A percentile compares a stretch with the other conserved stretches of the same genome.
Evolutionary conservation across 2,888 invertebrate species (phyloP).

Genomic region (Hydrotaea cyrtoneurina): DNA sequence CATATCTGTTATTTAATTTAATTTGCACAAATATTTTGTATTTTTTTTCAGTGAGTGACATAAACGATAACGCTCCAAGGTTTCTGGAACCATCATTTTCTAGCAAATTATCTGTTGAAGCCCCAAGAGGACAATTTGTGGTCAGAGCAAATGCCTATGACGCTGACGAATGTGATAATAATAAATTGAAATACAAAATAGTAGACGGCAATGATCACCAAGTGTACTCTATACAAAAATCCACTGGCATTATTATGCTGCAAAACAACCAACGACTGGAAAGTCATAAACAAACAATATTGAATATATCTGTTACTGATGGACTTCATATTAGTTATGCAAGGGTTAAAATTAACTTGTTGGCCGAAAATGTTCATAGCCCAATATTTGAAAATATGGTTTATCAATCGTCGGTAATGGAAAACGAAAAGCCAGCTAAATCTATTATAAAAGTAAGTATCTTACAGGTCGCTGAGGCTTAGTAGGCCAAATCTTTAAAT

Average conservation of each 20-base stretch:
- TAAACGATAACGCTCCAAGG: conserved; percentile 94
- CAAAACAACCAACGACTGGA: conserved; percentile 89
- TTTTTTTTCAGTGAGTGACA: conserved; percentile 86
- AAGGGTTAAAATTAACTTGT: conserved; percentile 88
- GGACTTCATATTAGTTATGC: conserved; percentile 96
- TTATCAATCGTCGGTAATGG: conserved; percentile 89
- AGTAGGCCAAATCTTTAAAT: too few species aligned
- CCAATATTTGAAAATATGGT: conserved; percentile 90
- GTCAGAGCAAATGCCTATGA: conserved; percentile 94
- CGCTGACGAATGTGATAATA: conserved; percentile 90
- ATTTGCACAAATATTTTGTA: background rate
- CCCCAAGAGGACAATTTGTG: conserved; percentile 92
- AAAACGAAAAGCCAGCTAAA: conserved; percentile 90
- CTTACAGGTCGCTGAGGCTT: too few species aligned
- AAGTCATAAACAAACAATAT: conserved; percentile 84
- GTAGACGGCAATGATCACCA: conserved; percentile 90
- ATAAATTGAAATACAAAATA: conserved; percentile 89
- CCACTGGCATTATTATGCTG: conserved; percentile 85
- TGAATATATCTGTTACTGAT: conserved; percentile 97
- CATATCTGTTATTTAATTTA: background rate
- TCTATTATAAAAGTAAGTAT: conserved; percentile 86
- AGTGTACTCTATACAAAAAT: conserved; percentile 86
- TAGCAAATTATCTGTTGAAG: conserved; percentile 89
- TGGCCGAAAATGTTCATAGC: conserved; percentile 89
- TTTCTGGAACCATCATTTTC: conserved; percentile 91